Conservation (phyloP, 2,113 vertebrate species). For the Nicator chloris region DNA sequence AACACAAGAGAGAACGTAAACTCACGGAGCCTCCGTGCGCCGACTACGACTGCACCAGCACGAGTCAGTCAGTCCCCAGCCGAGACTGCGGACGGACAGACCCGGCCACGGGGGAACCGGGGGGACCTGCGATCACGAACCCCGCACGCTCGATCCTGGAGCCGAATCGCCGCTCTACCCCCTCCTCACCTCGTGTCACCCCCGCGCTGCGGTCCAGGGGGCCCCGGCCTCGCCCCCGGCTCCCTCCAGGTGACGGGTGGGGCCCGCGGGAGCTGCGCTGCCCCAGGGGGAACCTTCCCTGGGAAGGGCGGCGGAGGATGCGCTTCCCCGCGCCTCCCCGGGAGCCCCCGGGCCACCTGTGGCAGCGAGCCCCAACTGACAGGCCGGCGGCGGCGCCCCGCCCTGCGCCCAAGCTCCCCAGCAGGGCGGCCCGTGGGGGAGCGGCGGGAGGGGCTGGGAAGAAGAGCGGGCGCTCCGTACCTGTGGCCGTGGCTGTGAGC, state of each 20-base stretch:
- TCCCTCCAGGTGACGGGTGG: background rate
- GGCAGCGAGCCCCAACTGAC: background rate
- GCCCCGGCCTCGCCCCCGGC: no score
- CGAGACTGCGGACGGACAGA: background rate
- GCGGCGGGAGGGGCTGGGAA: fast-evolving
- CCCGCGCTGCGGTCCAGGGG: background rate
- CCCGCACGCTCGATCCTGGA: background rate
- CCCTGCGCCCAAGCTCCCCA: background rate
- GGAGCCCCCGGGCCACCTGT: background rate
- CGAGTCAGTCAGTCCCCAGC: fast-evolving
- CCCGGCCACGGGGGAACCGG: background rate
- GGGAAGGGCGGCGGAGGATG: background rate
- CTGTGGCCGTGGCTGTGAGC: background rate
- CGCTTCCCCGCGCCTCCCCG: background rate
- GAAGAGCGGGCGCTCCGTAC: background rate
- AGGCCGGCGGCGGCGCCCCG: background rate
- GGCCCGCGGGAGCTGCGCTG: background rate
- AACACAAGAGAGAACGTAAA: background rate
- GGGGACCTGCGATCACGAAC: fast-evolving
- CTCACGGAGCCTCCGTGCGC: background rate
- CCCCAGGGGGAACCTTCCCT: background rate
- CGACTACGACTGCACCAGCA: background rate
- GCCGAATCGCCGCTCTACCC: background rate
- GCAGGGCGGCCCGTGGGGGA: background rate
- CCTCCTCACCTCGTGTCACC: background rate